Conservation (phyloP, 2,797 vertebrate genomes). For the Potorous gilbertii region DNA sequence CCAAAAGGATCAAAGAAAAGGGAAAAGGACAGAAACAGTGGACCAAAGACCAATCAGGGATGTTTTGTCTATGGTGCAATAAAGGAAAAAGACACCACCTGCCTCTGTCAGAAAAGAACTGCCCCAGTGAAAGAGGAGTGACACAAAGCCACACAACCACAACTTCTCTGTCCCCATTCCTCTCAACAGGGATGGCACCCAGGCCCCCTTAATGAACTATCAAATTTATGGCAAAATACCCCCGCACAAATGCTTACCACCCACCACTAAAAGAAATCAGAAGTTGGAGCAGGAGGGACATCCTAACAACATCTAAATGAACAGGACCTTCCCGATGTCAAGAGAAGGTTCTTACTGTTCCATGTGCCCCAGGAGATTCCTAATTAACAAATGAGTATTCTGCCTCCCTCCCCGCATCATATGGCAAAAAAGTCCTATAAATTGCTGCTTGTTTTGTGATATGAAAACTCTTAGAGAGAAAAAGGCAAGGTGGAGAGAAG, state of each 20-base stretch:
- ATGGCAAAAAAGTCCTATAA: background rate
- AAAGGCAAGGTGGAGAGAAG: conserved; percentile 30
- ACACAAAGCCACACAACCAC: conserved; percentile 85
- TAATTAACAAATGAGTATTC: background rate
- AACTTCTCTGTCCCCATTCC: conserved; percentile 87
- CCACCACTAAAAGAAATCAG: conserved; percentile 87
- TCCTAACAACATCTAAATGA: background rate
- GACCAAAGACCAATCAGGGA: conserved; percentile 85
- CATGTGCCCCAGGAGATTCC: conserved; percentile 14
- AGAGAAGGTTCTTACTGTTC: background rate
- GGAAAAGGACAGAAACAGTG: background rate
- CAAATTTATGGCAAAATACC: conserved; percentile 86
- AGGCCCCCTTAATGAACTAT: conserved; percentile 88
- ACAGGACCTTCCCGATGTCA: background rate
- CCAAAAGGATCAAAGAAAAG: background rate
- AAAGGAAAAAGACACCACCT: conserved; percentile 93
- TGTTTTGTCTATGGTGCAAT: conserved; percentile 82
- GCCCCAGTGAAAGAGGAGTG: conserved; percentile 86
- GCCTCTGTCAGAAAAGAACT: conserved; percentile 91
- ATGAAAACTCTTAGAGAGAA: background rate
- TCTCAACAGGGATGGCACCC: conserved; percentile 86
- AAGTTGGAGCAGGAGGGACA: conserved; percentile 74
- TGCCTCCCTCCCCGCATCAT: background rate
- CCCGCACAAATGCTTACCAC: conserved; percentile 84
- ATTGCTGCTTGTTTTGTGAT: conserved; percentile 1